phyloP scores from a whole-genome alignment of 2,113 vertebrate genomes.

The Tretioscincus oriximinensis region DNA sequence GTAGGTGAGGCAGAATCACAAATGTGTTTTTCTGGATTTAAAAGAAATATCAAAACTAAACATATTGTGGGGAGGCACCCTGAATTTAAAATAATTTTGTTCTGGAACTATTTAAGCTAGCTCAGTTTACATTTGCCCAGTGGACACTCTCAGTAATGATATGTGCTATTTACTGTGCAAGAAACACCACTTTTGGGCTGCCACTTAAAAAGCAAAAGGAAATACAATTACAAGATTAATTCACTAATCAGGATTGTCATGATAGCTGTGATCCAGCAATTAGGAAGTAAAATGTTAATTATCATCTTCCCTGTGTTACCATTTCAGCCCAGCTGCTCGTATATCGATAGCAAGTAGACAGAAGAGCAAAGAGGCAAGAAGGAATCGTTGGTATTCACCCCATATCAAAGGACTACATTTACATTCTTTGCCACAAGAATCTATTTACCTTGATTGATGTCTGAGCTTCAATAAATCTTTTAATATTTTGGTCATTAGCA shows the following conservation, averaged over 20 bases:
- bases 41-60: too few relatives aligned
- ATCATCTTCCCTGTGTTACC: constrained; percentile 24
- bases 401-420: constrained; percentile 57
- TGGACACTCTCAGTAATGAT: background rate
- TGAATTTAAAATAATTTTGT: background rate
- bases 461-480: constrained; percentile 66
- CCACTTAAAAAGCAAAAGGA: constrained; percentile 25
- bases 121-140: constrained; percentile 3
- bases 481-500: constrained; percentile 70
- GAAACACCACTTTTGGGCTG: background rate
- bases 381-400: constrained; percentile 51
- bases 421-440: constrained; percentile 64
- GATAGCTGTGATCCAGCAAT: constrained; percentile 50
- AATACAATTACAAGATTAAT: constrained; percentile 30
- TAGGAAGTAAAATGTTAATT: constrained; percentile 51
- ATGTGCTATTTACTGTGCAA: constrained; percentile 10
- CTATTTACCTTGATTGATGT: constrained; percentile 71
- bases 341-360: constrained; percentile 50
- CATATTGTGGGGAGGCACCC: too few relatives aligned
- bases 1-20: too few relatives aligned
- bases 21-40: too few relatives aligned
- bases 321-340: constrained; percentile 48
- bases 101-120: background rate
- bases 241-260: constrained; percentile 25
- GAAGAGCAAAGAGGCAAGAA: background rate